Evolutionary conservation across 2,113 vertebrate genomes (phyloP), one percentile per base, ranked within the genome.

Genomic region (Aix galericulata): DNA sequence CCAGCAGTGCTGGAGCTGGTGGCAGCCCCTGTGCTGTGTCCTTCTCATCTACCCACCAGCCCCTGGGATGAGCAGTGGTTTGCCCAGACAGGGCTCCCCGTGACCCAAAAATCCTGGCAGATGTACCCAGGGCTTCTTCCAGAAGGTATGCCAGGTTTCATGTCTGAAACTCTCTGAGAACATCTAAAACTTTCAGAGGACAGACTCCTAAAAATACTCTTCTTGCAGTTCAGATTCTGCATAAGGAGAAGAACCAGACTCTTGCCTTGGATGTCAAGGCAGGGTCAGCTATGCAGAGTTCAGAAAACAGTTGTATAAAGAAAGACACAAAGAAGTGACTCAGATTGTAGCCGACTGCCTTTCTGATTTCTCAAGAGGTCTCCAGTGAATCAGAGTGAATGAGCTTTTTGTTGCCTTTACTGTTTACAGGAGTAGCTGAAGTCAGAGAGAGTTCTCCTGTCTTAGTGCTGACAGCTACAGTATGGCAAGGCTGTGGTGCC

Each of bases 401-500:
- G 80, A 93, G 86, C 58, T 91, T 95, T 94, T 89, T 96, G 88
- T 89, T 95, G 83, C 81, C 59, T 87, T 53, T 89, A 60, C 77
- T 89, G 88, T 93, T 89, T 95, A 66, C 62, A 85, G 67, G 88
- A 94, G 81, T 62, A 93, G 81, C 76, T 92, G 71, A 91, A 96
- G 83, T 95, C 86, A 91, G 74, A 93, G 82, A 48, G n/a, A 72
- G 59, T 84, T 95, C 81, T 92, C 59, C 82, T 68, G 67, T 82
- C 91, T 93, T 92, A 79, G 36, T 96, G 95, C 95, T 93, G 88
- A 93, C 92, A 93, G 71, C 66, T 93, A 95, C 74, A 79, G 44
- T 93, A 91, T n/a, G 52, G 87, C 18, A 27, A 72, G 66, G 56
- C 68, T 91, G 78, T 42, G 44, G 78, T 94, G 67, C 92, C 75